Evolutionary conservation across 2,888 invertebrate genomes (phyloP).

Genomic region (Ophion costatus): DNA sequence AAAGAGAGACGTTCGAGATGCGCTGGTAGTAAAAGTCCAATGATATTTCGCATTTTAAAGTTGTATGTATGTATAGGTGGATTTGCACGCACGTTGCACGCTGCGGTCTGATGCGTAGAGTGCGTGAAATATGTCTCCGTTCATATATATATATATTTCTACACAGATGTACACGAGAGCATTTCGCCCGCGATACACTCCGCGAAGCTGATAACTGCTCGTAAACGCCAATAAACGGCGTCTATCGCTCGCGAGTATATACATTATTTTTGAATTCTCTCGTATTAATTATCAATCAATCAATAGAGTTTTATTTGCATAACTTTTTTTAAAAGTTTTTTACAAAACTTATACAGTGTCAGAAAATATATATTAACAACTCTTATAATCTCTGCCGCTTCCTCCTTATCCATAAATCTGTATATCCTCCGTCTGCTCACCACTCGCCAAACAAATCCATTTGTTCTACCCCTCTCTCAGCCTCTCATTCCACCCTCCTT

Average conservation of each 20-base stretch:
- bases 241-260: not conserved
- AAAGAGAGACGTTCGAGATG: conserved; percentile 10
- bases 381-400: too few relatives aligned
- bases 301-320: too few relatives aligned
- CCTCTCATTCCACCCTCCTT: too few relatives aligned
- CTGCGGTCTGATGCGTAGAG: conserved; percentile 35
- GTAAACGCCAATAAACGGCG: conserved; percentile 10
- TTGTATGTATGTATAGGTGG: not conserved
- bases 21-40: conserved; percentile 27
- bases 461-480: too few relatives aligned
- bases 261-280: conserved; percentile 21
- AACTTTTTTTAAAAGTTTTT: too few relatives aligned
- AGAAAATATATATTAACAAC: too few relatives aligned
- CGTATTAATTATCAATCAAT: conserved; percentile 31
- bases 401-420: too few relatives aligned
- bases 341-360: too few relatives aligned
- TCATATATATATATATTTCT: conserved; percentile 3
- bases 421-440: too few relatives aligned
- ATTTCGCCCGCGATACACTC: conserved; percentile 34
- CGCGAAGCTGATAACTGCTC: conserved; percentile 47
- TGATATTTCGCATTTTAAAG: conserved; percentile 43
- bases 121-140: conserved; percentile 12
- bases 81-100: conserved; percentile 46
- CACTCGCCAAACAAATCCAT: too few relatives aligned
- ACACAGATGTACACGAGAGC: not conserved